These are phyloP conservation scores for Drosophila borealis DNA, from an alignment of 2,888 invertebrate genomes.

Conservation along the genomic window DNA sequence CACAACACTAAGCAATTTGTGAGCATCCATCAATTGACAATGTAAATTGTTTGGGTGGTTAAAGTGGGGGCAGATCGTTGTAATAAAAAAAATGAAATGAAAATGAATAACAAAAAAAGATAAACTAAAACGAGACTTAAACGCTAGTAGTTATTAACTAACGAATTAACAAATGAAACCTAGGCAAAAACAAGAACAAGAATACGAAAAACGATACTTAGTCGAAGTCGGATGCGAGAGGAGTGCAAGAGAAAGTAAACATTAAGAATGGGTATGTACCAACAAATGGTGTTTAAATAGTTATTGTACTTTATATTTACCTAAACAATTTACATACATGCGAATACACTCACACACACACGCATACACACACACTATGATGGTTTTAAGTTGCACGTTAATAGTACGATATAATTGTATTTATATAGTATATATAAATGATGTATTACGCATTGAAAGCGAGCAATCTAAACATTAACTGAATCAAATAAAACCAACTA, in stretches of 20 bases:
- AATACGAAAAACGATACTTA: slow-evolving; percentile 29
- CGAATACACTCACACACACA: slow-evolving; percentile 34
- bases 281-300: slow-evolving; percentile 63
- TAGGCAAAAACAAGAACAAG: slow-evolving; percentile 16
- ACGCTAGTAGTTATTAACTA: slow-evolving; percentile 45
- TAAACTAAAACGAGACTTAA: slow-evolving; percentile 54
- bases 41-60: slow-evolving; percentile 42
- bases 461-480: slow-evolving; percentile 60
- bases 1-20: slow-evolving; percentile 31
- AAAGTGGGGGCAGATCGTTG: slow-evolving; percentile 41
- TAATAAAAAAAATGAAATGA: slow-evolving; percentile 32
- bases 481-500: slow-evolving; percentile 38
- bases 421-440: slow-evolving; percentile 70
- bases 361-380: slow-evolving; percentile 42
- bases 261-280: slow-evolving; percentile 44
- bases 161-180: slow-evolving; percentile 22
- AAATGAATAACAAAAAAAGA: slow-evolving; percentile 24
- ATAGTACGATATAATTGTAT: slow-evolving; percentile 72
- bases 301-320: slow-evolving; percentile 71
- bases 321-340: slow-evolving; percentile 51
- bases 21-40: slow-evolving; percentile 47
- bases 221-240: slow-evolving; percentile 24
- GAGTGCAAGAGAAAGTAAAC: slow-evolving; percentile 21
- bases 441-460: slow-evolving; percentile 74
- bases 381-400: slow-evolving; percentile 75